These are phyloP conservation scores for Chromis chromis DNA, from an alignment of 2,797 vertebrate species.

Conservation along the genomic window DNA sequence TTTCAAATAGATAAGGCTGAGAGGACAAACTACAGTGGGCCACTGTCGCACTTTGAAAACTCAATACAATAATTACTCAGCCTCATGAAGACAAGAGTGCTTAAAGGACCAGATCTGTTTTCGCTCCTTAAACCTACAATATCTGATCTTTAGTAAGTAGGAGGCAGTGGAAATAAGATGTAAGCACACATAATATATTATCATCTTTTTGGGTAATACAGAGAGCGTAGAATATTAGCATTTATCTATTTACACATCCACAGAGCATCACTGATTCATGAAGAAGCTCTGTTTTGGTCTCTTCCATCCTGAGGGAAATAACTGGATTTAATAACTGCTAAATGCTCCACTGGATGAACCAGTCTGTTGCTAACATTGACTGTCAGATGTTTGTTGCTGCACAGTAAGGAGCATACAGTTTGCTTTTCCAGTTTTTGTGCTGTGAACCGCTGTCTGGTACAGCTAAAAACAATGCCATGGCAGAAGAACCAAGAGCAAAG, in stretches of 20 bases:
- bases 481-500: neutral
- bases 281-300: neutral
- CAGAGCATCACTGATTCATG: neutral
- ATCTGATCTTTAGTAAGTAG: neutral
- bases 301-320: neutral
- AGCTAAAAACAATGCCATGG: neutral
- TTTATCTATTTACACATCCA: too few species aligned
- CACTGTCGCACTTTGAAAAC: conserved; percentile 28
- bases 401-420: neutral
- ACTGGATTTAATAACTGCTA: neutral
- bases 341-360: neutral
- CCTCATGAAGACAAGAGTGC: neutral
- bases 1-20: conserved; percentile 28
- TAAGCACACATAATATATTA: neutral
- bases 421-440: neutral
- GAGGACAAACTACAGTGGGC: conserved; percentile 27
- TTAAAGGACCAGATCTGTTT: neutral
- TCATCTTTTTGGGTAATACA: too few species aligned
- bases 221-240: too few species aligned
- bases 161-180: neutral
- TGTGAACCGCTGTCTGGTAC: too few species aligned
- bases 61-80: conserved; percentile 8
- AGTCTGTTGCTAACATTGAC: neutral
- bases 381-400: neutral
- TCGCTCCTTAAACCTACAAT: neutral